Base-by-base conservation (phyloP, 2,888 invertebrate genomes). In the Heliconius charithonia region DNA sequence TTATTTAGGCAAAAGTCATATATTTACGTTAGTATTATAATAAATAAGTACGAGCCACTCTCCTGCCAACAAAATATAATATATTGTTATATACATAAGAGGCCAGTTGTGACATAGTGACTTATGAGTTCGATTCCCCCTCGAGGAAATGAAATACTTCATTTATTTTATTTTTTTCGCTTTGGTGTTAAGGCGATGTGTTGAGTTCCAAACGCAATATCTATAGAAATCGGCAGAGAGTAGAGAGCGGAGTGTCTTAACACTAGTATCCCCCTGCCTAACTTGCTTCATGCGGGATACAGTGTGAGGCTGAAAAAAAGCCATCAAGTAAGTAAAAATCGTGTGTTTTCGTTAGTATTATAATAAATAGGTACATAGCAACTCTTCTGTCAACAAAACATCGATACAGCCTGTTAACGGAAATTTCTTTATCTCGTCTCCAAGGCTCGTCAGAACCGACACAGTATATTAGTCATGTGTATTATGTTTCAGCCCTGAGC, bases 371-470 rank as follows among this genome's bases (percentile, higher is more conserved):
- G 25, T 63, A 27, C 13, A 3, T 63, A 67, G 37, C n/a, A 67
- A 37, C 67, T n/a, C 37, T 37, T 67, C 67, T 67, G 22, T 51
- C 45, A 51, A 51, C 51, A 71, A 19, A 51, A 71, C 16, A 45
- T 22, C 51, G 51, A 67, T 67, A 67, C 37, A 67, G 12, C 67
- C 67, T 27, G 37, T 67, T n/a, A 37, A n/a, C 37, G 67, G 67
- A 67, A 67, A 67, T 67, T 37, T 67, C 67, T 66, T 66, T 67
- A 67, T 67, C 67, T 67, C 32, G 37, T 37, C 37, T 19, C 67
- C 37, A 37, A 37, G 13, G 67, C 67, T 37, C 25, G 63, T 56
- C 67, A n/a, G 37, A 66, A 66, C 67, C 37, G 22, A n/a, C 29
- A 67, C 67, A 67, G n/a, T 67, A 37, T 67, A 67, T 67, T n/a